Base-by-base conservation (phyloP, 2,888 invertebrate genomes). In the Eilema sororculum region DNA sequence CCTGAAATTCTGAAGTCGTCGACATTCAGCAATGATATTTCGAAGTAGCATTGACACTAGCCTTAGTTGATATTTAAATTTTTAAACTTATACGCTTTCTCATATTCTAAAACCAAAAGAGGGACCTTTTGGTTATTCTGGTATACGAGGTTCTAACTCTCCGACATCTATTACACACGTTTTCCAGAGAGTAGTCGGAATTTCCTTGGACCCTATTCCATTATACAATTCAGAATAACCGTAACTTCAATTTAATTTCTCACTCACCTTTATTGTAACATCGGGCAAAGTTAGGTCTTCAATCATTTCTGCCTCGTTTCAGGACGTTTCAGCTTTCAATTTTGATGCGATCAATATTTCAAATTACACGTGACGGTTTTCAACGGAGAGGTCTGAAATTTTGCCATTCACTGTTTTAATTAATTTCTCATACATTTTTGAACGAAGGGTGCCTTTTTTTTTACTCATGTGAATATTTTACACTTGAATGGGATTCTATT, bases 331-430 rank as follows among this genome's bases (percentile, higher is more conserved):
- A 66, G 25, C 22, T 57, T 28, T 58, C 69, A 69, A 66, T 71
- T 63, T 74, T 63, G 25, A 69, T 60, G 64, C 30, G 24, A 65
- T 68, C 72, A 13, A 66, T 69, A 24, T 71, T 67, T 58, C 28
- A 56, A 72, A 69, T 80, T 62, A 61, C 65, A 68, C 25, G 65
- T 28, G 24, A 71, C 22, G 3, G 59, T 60, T 71, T 72, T 71
- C 24, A 70, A 46, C 22, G 25, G 28, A 62, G 28, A 62, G 65
- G 67, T 58, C n/a, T 22, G 20, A 59, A 20, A 67, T 71, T 67
- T 65, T 64, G 22, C 57, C 52, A 13, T 62, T 46, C 52, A 16
- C 30, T 33, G 16, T 63, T 70, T 71, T 10, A 62, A 72, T 71
- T 9, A 56, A 65, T 80, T 75, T 63, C 13, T 25, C 46, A 28